Base-by-base conservation (phyloP, 2,888 invertebrate species). In the Ophion ventricosus region DNA sequence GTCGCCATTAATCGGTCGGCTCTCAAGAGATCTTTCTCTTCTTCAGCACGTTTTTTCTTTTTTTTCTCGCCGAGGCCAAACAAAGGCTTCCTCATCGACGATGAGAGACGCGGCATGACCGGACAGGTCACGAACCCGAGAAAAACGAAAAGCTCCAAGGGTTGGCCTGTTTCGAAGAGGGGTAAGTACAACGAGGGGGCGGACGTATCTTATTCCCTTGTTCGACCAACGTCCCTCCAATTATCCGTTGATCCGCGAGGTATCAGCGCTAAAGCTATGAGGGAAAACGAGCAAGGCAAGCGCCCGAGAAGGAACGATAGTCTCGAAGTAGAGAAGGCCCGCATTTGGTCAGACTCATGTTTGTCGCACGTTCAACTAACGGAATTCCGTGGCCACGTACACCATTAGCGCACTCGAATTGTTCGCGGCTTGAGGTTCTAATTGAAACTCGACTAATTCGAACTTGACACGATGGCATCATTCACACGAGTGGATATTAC, bases 201-300 rank as follows among this genome's bases (percentile, higher is more conserved):
- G 69, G 23, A n/a, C 57, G 1, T 11, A 40, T 43, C 77, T 54
- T 54, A 49, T 61, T 59, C 63, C 54, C 66, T 76, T 49, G 70
- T 67, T 59, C 70, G 40, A 64, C 70, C 54, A 76, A 56, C 57
- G 63, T 81, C 74, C 57, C 56, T 69, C 80, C 73, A 64, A 84
- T 81, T 74, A 69, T 54, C 61, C 76, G 67, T 67, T 83, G 72
- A 83, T 80, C 73, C n/a, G 66, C n/a, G 29, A 40, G 74, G 35
- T 70, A 23, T 67, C 61, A 77, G 8, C 35, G 57, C 57, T 4
- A 35, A 57, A 35, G 26, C 11, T 23, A 23, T 4, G 54, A 20
- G 2, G 17, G 20, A 35, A n/a, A n/a, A 63, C 26, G 25, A 35
- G 10, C 57, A 40, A 11, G 29, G 26, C 29, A 49, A 20, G 17